phyloP scores from a whole-genome alignment of 1,140 invertebrate species.

The Wiebesia pumilae region DNA sequence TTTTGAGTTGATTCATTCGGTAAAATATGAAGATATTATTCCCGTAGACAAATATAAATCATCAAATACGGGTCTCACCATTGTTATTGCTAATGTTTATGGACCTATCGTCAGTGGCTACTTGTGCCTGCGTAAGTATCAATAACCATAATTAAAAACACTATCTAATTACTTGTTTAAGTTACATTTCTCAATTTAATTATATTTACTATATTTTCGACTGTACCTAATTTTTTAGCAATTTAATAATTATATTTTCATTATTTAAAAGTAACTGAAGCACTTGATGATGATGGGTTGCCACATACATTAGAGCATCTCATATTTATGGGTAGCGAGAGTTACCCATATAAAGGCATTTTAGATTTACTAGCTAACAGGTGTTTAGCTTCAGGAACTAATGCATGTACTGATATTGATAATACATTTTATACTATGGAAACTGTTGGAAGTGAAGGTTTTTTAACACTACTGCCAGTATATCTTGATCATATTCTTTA shows the following conservation, averaged over 20 bases:
- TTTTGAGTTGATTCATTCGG: conserved; percentile 80
- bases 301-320: conserved; percentile 95
- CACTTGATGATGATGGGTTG: conserved; percentile 92
- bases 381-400: conserved; percentile 92
- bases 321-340: conserved; percentile 92
- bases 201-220: not conserved
- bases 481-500: conserved; percentile 93
- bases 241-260: not conserved
- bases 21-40: conserved; percentile 82
- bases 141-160: not conserved
- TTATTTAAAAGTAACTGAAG: conserved; percentile 85
- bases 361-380: conserved; percentile 91
- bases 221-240: not conserved
- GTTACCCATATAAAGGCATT: conserved; percentile 93
- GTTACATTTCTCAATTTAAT: not conserved
- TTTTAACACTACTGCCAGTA: conserved; percentile 90
- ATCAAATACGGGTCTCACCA: conserved; percentile 83
- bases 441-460: conserved; percentile 90
- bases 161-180: not conserved
- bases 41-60: conserved; percentile 90
- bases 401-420: conserved; percentile 89
- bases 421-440: conserved; percentile 93
- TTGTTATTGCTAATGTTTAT: conserved; percentile 88
- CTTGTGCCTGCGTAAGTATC: conserved; percentile 85
- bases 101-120: conserved; percentile 91